A percentile compares a stretch with the other conserved stretches of the same genome.
phyloP scores from a whole-genome alignment of 2,888 invertebrate genomes.

The Marronus borbonicus region DNA sequence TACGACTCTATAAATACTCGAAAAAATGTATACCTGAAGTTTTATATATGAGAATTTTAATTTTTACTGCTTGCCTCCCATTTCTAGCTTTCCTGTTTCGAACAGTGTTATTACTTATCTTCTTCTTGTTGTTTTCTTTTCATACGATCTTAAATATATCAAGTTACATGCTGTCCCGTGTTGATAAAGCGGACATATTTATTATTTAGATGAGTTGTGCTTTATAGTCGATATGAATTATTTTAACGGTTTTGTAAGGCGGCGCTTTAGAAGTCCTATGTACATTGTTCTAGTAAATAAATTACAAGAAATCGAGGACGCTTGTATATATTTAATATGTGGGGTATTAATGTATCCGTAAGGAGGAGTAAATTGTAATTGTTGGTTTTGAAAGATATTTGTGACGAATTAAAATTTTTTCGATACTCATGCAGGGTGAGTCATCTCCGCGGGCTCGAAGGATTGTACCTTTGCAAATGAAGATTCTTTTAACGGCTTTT shows the following conservation, averaged over 20 bases:
- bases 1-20: conserved; percentile 69
- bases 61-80: conserved; percentile 61
- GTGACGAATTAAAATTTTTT: too few species aligned
- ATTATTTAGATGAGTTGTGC: conserved; percentile 56
- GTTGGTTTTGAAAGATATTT: too few species aligned
- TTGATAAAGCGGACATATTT: conserved; percentile 59
- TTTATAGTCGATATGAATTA: conserved; percentile 46
- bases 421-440: too few species aligned
- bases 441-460: too few species aligned
- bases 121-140: conserved; percentile 44
- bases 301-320: neutral
- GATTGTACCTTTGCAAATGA: too few species aligned
- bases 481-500: too few species aligned
- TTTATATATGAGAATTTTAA: conserved; percentile 65
- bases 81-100: conserved; percentile 38
- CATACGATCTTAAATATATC: conserved; percentile 56
- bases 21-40: conserved; percentile 63
- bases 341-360: too few species aligned
- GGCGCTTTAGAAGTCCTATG: conserved; percentile 27
- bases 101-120: conserved; percentile 40
- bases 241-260: conserved; percentile 11
- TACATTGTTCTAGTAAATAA: neutral
- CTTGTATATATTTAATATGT: too few species aligned
- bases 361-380: too few species aligned
- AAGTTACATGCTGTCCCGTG: conserved; percentile 58